These are phyloP conservation scores for Cosmia pyralina DNA, from an alignment of 2,888 invertebrate genomes.

Conservation along the genomic window DNA sequence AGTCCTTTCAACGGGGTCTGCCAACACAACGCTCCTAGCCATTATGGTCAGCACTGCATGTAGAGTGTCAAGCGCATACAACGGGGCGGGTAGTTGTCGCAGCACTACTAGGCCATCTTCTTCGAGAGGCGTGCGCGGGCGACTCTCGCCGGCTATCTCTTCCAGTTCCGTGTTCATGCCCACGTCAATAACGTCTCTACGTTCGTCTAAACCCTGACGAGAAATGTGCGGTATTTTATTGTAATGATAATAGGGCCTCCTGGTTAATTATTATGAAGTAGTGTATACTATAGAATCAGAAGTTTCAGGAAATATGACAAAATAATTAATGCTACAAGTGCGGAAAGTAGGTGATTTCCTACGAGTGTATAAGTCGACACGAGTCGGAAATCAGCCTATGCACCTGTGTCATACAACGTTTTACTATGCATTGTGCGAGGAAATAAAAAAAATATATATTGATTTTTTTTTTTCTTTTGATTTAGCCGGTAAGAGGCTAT, in stretches of 20 bases:
- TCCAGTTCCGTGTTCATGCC: slow-evolving; percentile 77
- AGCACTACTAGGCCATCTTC: slow-evolving; percentile 78
- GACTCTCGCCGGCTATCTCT: slow-evolving; percentile 72
- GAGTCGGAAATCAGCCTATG: too few relatives aligned
- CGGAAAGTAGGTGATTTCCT: too few relatives aligned
- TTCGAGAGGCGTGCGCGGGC: slow-evolving; percentile 54
- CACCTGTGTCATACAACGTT: too few relatives aligned
- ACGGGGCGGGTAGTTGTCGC: slow-evolving; percentile 83
- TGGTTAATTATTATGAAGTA: neutral
- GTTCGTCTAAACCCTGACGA: slow-evolving; percentile 74
- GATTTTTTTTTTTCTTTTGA: too few relatives aligned
- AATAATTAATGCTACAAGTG: neutral
- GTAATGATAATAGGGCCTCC: too few relatives aligned
- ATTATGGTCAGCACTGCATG: slow-evolving; percentile 78
- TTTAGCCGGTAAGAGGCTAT: too few relatives aligned
- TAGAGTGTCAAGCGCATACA: slow-evolving; percentile 81
- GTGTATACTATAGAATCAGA: neutral
- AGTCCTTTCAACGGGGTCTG: slow-evolving; percentile 68
- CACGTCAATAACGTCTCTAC: slow-evolving; percentile 72
- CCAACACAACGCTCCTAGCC: slow-evolving; percentile 75
- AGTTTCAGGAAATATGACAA: neutral
- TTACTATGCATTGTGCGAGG: too few relatives aligned
- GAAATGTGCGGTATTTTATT: neutral
- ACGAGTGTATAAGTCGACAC: too few relatives aligned
- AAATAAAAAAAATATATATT: too few relatives aligned